These are phyloP conservation scores for Nebria ingens DNA, from an alignment of 1,140 invertebrate genomes.

Conservation along the genomic window DNA sequence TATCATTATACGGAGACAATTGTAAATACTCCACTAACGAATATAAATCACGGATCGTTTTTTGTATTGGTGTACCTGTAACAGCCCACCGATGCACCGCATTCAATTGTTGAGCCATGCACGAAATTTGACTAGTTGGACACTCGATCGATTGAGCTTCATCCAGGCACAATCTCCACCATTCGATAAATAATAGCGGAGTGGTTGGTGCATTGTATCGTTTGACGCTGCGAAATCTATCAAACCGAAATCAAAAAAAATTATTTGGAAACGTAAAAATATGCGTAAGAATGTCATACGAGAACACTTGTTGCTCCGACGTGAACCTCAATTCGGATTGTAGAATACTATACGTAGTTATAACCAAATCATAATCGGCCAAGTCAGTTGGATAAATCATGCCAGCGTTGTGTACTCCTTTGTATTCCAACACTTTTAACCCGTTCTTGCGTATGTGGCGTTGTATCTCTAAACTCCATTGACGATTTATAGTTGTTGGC, in stretches of 20 bases:
- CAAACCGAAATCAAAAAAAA: not conserved
- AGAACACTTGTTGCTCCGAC: slow-evolving; percentile 22
- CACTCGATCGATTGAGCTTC: slow-evolving; percentile 76
- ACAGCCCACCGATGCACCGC: slow-evolving; percentile 65
- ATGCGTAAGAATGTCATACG: slow-evolving; percentile 12
- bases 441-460: slow-evolving; percentile 47
- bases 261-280: slow-evolving; percentile 4
- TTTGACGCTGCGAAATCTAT: slow-evolving; percentile 34
- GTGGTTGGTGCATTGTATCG: slow-evolving; percentile 43
- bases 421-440: slow-evolving; percentile 48
- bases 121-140: slow-evolving; percentile 41
- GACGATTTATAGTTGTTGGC: slow-evolving; percentile 52
- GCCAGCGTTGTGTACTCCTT: slow-evolving; percentile 40
- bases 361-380: slow-evolving; percentile 59
- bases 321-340: slow-evolving; percentile 46
- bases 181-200: slow-evolving; percentile 55
- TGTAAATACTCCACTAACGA: slow-evolving; percentile 60
- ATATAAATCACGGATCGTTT: slow-evolving; percentile 55
- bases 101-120: slow-evolving; percentile 50
- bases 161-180: slow-evolving; percentile 72
- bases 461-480: slow-evolving; percentile 66
- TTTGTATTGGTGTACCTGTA: slow-evolving; percentile 65
- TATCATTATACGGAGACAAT: slow-evolving; percentile 45
- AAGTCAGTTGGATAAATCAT: slow-evolving; percentile 56
- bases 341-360: slow-evolving; percentile 60